Evolutionary conservation across 2,797 vertebrate genomes (phyloP).

Genomic region (Tympanoctomys barrerae): DNA sequence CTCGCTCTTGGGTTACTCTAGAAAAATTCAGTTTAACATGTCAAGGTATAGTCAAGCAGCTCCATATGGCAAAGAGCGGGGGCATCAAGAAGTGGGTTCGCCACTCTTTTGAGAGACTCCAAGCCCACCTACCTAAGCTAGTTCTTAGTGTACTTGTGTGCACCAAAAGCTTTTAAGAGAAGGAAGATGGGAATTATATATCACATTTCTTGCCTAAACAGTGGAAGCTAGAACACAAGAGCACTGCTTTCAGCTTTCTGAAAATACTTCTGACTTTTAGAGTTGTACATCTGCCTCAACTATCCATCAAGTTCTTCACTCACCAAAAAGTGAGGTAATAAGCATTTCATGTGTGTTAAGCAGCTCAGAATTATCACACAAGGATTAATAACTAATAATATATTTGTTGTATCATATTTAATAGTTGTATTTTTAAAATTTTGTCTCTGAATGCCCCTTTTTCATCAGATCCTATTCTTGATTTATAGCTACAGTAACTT

Average conservation of each 20-base stretch:
- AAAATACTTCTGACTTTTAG: background rate
- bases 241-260: background rate
- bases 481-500: background rate
- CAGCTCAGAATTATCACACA: conserved; percentile 18
- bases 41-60: background rate
- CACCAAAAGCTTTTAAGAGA: background rate
- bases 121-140: background rate
- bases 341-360: background rate
- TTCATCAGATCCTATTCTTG: background rate
- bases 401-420: background rate
- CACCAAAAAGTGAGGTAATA: background rate
- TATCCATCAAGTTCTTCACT: background rate
- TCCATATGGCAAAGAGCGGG: background rate
- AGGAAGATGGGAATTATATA: background rate
- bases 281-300: background rate
- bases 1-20: background rate
- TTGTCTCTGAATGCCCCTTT: conserved; percentile 6
- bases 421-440: background rate
- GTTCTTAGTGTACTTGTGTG: background rate
- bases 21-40: background rate
- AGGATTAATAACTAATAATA: background rate
- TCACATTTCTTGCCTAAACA: background rate
- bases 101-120: background rate
- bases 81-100: background rate
- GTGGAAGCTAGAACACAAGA: background rate